A percentile compares a stretch with the other conserved stretches of the same genome.
These are phyloP conservation scores for Heliconius cydno DNA, from an alignment of 2,888 invertebrate species.

Conservation along the genomic window DNA sequence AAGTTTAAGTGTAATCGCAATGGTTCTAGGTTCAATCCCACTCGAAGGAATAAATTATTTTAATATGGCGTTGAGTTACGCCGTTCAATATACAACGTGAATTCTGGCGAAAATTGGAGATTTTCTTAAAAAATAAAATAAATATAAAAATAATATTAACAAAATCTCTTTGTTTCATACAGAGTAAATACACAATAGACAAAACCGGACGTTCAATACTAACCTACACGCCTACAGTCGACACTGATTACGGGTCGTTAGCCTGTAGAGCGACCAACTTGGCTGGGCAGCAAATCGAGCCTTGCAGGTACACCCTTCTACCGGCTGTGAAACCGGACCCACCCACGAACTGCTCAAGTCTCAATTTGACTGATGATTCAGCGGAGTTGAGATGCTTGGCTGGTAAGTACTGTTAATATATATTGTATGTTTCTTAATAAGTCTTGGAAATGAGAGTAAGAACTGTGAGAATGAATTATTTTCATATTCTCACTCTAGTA, in stretches of 20 bases:
- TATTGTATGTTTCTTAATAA: not conserved
- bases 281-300: slow-evolving; percentile 88
- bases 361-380: slow-evolving; percentile 91
- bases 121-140: too few species aligned
- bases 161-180: slow-evolving; percentile 32
- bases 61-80: not conserved
- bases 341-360: slow-evolving; percentile 89
- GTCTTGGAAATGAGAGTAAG: not conserved
- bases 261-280: slow-evolving; percentile 89
- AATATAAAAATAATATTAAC: slow-evolving; percentile 20
- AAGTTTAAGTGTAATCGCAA: too few species aligned
- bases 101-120: too few species aligned
- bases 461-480: too few species aligned
- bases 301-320: slow-evolving; percentile 89
- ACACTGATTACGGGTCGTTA: slow-evolving; percentile 90
- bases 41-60: too few species aligned
- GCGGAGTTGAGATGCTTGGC: slow-evolving; percentile 88
- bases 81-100: too few species aligned
- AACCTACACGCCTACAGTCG: slow-evolving; percentile 89
- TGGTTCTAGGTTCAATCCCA: too few species aligned
- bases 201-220: slow-evolving; percentile 85
- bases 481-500: too few species aligned
- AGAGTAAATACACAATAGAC: slow-evolving; percentile 83
- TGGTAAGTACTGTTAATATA: slow-evolving; percentile 60
- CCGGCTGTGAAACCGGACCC: slow-evolving; percentile 91